phyloP scores from a whole-genome alignment of 2,113 vertebrate genomes.

The Dasyornis broadbenti region DNA sequence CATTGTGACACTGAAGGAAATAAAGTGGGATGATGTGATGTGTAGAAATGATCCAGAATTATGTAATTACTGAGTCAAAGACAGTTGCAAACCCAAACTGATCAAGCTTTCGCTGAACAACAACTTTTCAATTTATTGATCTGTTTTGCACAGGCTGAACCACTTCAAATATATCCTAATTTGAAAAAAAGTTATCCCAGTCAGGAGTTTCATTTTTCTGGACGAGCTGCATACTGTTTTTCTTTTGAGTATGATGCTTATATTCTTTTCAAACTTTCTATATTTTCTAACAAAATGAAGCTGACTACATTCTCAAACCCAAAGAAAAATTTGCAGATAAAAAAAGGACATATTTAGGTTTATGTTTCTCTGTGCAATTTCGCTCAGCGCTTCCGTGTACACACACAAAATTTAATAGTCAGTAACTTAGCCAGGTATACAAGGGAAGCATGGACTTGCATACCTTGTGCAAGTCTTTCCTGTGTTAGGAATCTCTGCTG shows the following conservation, averaged over 20 bases:
- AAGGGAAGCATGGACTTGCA: neutral
- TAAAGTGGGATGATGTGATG: neutral
- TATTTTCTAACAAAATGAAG: neutral
- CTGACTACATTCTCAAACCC: neutral
- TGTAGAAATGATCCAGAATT: neutral
- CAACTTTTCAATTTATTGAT: neutral
- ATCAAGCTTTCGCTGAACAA: neutral
- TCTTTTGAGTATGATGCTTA: neutral
- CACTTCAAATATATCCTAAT: neutral
- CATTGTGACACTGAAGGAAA: neutral
- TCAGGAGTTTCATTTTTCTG: neutral
- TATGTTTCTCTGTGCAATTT: neutral
- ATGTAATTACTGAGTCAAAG: neutral
- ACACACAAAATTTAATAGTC: neutral
- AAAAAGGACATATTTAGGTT: neutral
- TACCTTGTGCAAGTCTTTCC: neutral
- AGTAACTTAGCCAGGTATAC: neutral
- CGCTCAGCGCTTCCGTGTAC: neutral
- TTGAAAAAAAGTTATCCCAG: neutral
- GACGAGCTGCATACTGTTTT: neutral
- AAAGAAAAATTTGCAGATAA: neutral
- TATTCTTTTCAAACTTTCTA: neutral
- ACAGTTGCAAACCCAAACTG: neutral
- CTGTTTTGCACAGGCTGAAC: neutral
- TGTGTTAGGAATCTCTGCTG: neutral